Evolutionary conservation across 2,113 vertebrate genomes (phyloP).

Genomic region (Salvator merianae): DNA sequence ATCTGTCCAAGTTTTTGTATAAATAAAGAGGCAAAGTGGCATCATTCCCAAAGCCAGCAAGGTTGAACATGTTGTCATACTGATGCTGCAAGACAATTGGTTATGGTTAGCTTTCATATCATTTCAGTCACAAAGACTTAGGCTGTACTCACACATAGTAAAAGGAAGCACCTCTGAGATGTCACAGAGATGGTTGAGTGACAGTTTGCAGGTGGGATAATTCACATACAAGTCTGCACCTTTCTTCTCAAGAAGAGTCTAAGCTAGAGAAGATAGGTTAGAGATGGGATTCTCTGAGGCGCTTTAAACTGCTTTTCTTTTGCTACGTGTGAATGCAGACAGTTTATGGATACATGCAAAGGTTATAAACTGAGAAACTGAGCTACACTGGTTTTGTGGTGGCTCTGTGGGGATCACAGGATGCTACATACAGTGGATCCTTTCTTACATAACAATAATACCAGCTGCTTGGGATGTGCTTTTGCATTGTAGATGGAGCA

Average conservation of each 20-base stretch:
- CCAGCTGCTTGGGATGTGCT: not conserved
- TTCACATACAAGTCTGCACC: too few species aligned
- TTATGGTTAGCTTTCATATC: constrained; percentile 31
- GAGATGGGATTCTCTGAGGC: too few species aligned
- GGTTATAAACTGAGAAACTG: too few species aligned
- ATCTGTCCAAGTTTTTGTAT: constrained; percentile 87
- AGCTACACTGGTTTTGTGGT: not conserved
- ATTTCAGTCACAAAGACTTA: not conserved
- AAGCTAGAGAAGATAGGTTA: too few species aligned
- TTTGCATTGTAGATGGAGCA: not conserved
- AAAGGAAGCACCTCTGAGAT: not conserved
- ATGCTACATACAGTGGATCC: not conserved
- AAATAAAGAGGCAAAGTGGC: constrained; percentile 92
- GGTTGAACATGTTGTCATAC: constrained; percentile 96
- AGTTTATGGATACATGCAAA: too few species aligned
- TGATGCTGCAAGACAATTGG: constrained; percentile 81
- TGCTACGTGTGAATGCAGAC: too few species aligned
- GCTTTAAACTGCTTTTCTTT: too few species aligned
- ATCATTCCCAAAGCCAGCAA: constrained; percentile 96
- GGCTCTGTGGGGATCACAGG: not conserved
- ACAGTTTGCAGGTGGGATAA: too few species aligned
- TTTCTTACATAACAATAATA: not conserved
- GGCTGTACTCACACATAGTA: not conserved
- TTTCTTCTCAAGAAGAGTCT: too few species aligned
- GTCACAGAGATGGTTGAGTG: too few species aligned